Evolutionary conservation across 2,888 invertebrate genomes (phyloP), one percentile per base, ranked within the genome.

Genomic region (Ochropacha duplaris): DNA sequence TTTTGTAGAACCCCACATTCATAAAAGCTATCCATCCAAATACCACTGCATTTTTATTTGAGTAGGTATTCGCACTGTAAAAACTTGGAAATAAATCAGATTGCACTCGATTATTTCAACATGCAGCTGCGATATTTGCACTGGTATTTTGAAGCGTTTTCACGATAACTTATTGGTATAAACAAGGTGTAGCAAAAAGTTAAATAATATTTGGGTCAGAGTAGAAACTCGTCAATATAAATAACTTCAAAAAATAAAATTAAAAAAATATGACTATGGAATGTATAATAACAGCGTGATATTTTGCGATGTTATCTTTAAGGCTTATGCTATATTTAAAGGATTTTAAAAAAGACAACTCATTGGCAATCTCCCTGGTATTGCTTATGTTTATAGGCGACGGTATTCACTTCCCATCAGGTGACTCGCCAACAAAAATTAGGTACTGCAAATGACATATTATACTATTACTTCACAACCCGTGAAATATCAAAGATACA

Each of bases 1-100:
- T 68, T 71, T 66, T 60, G 44, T 16, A 56, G 68, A 68, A 66
- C 64, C 50, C 44, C 54, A 58, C 57, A 57, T 12, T 12, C 12
- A 31, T 52, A 54, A 56, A 51, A 22, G 24, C 24, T 16, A 56
- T 44, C 44, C 16, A 44, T 44, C 44, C 19, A 44, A 19, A 44
- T 19, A 44, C 19, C 44, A 19, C 44, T 19, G 44, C 44, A 44
- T 44, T 44, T 44, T 44, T 44, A 44, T 44, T 19, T 1, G 8
- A 19, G 44, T 1, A n/a, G n/a, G n/a, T n/a, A 2, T 19, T 19
- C 44, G 44, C 8, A 19, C 5, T 9, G 44, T 0, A 44, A 19
- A 44, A 44, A 44, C 44, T 44, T 19, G 44, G 8, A 44, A 44
- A 44, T 44, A 44, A 19, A 44, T 44, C 44, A 44, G 44, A 44